These are phyloP conservation scores for Sturnira hondurensis DNA, from an alignment of 2,113 vertebrate species.

Conservation along the genomic window DNA sequence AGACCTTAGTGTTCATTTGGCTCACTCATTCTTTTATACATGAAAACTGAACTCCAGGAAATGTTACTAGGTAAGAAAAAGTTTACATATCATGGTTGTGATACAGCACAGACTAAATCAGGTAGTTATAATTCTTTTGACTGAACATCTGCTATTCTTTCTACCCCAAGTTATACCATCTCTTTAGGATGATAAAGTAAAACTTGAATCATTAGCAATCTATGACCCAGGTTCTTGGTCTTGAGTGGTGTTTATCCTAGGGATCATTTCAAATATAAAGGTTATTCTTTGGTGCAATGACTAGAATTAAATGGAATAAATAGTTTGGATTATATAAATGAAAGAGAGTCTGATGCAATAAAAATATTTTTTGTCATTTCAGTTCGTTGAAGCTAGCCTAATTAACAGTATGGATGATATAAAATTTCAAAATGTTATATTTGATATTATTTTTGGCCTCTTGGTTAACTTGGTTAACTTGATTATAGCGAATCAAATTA, in stretches of 20 bases:
- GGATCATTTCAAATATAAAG: neutral
- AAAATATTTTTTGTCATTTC: neutral
- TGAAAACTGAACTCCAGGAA: neutral
- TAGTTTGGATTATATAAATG: neutral
- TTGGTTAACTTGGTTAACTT: neutral
- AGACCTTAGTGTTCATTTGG: neutral
- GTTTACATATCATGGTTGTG: no score
- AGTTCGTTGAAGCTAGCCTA: neutral
- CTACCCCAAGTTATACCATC: rapidly evolving
- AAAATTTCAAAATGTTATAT: neutral
- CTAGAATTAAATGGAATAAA: neutral
- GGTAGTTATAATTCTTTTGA: neutral
- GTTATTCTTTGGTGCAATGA: neutral
- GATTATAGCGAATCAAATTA: neutral
- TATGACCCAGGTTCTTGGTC: neutral
- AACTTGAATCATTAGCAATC: neutral
- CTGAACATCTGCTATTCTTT: neutral
- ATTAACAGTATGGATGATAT: neutral
- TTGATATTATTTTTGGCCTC: neutral
- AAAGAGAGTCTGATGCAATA: neutral
- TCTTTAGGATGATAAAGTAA: neutral
- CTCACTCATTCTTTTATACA: neutral
- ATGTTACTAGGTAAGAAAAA: neutral
- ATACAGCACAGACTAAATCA: neutral
- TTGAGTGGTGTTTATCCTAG: neutral